A percentile compares a stretch with the other conserved stretches of the same genome.
Evolutionary conservation across 2,113 vertebrate species (phyloP).

Genomic region (Urocitellus parryii): DNA sequence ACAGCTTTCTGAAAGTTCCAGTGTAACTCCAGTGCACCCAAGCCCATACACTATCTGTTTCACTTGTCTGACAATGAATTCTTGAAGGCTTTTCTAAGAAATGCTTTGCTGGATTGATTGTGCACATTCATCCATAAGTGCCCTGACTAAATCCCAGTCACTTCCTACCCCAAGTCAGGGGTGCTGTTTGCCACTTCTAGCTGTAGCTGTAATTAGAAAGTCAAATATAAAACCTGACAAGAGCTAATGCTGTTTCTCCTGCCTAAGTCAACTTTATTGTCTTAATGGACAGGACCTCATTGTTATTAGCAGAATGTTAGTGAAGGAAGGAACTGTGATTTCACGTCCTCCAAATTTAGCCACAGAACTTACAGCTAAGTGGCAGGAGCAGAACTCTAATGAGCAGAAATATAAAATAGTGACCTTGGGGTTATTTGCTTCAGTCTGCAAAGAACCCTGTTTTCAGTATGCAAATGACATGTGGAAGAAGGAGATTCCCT

Average conservation of each 20-base stretch:
- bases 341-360: not conserved
- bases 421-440: not conserved
- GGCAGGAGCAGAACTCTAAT: not conserved
- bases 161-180: too few relatives aligned
- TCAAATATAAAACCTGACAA: accelerated
- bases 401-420: not conserved
- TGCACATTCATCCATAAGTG: accelerated
- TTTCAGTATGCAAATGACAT: too few relatives aligned
- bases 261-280: not conserved
- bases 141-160: not conserved
- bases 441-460: not conserved
- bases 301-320: not conserved
- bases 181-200: not conserved
- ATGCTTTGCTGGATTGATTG: too few relatives aligned
- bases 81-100: not conserved
- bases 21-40: too few relatives aligned
- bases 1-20: accelerated
- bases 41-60: accelerated
- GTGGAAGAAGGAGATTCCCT: accelerated
- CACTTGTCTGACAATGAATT: not conserved
- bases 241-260: not conserved
- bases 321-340: not conserved
- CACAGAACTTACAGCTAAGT: not conserved
- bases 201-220: not conserved
- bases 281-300: not conserved